Percentiles rank a stretch among this genome's conserved stretches.
phyloP scores from a whole-genome alignment of 2,888 invertebrate species.

The Sthenelais limicola region DNA sequence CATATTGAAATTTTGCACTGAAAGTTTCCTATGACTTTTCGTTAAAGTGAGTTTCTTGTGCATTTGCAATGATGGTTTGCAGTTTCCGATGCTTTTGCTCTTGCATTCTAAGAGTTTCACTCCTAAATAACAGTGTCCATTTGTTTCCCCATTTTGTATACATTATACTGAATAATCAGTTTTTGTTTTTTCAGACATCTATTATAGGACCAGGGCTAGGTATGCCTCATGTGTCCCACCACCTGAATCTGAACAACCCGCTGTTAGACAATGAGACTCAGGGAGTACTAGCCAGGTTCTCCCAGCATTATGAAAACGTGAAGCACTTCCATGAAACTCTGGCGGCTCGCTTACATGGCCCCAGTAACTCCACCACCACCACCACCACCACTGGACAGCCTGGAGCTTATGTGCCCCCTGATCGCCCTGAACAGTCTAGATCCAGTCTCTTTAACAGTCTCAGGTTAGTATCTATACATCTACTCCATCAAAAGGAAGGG shows the following conservation, averaged over 20 bases:
- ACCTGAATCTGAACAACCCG: not conserved
- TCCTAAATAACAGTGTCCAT: not conserved
- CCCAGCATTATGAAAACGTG: constrained; percentile 47
- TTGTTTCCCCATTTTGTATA: not conserved
- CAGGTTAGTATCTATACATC: constrained; percentile 24
- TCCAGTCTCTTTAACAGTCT: constrained; percentile 44
- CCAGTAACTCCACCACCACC: not conserved
- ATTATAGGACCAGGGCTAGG: not conserved
- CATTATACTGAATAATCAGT: not conserved
- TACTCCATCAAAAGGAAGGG: too few relatives aligned
- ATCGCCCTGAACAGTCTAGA: constrained; percentile 37
- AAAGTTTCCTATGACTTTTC: not conserved
- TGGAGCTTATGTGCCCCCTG: not conserved
- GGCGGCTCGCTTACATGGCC: not conserved
- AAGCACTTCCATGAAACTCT: constrained; percentile 47
- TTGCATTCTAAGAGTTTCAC: not conserved
- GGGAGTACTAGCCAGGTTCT: constrained; percentile 35
- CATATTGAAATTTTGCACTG: not conserved
- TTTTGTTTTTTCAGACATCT: not conserved
- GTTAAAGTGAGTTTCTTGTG: too few relatives aligned
- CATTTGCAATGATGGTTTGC: too few relatives aligned
- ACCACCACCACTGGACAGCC: not conserved
- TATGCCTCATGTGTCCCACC: constrained; percentile 14
- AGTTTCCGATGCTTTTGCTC: not conserved
- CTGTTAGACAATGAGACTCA: not conserved